These are phyloP conservation scores for Pachymerium ferrugineum DNA, from an alignment of 2,888 invertebrate species.

Conservation along the genomic window DNA sequence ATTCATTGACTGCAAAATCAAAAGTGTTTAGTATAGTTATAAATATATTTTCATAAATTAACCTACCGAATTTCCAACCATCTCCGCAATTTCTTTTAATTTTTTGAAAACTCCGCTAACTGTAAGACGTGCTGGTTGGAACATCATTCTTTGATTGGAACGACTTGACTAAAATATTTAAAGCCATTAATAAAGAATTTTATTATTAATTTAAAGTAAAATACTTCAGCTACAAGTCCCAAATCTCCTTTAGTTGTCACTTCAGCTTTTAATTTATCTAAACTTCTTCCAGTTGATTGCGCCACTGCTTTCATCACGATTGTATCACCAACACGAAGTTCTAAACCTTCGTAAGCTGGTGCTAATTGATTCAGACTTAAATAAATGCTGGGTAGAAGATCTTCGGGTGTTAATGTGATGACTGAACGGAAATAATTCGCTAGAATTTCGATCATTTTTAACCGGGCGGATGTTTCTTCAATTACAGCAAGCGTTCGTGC, in stretches of 20 bases:
- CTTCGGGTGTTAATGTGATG: conserved; percentile 77
- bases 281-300: conserved; percentile 75
- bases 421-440: conserved; percentile 90
- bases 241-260: conserved; percentile 73
- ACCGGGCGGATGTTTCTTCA: conserved; percentile 54
- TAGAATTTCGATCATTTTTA: conserved; percentile 86
- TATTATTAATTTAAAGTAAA: background rate
- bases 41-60: background rate
- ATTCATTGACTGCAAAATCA: conserved; percentile 45
- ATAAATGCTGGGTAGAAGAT: conserved; percentile 83
- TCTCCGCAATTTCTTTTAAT: conserved; percentile 76
- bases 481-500: background rate
- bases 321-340: conserved; percentile 90
- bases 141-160: conserved; percentile 77
- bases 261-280: conserved; percentile 74
- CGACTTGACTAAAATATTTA: conserved; percentile 44
- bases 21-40: background rate
- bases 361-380: conserved; percentile 92
- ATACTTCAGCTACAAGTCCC: conserved; percentile 66
- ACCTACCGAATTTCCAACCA: conserved; percentile 71
- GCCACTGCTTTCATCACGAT: conserved; percentile 91
- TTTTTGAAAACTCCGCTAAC: conserved; percentile 71
- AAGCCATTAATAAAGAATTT: background rate
- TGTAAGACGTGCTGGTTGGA: conserved; percentile 71
- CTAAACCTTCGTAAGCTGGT: conserved; percentile 87